Percentiles rank a stretch among this genome's conserved stretches.
phyloP scores from a whole-genome alignment of 1,140 invertebrate species.

The Periplaneta americana region DNA sequence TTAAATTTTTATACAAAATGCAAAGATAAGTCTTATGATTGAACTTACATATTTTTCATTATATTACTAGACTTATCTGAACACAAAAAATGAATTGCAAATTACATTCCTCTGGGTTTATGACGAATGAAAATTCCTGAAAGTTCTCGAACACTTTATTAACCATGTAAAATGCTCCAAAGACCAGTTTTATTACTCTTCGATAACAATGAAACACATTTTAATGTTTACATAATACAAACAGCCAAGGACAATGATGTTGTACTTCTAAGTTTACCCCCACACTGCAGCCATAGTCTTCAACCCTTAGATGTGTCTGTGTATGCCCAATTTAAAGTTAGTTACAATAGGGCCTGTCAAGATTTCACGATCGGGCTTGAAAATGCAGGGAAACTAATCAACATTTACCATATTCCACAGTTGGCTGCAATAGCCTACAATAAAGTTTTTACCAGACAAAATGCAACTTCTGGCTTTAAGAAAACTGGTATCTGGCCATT shows the following conservation, averaged over 20 bases:
- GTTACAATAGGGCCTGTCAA: slow-evolving; percentile 39
- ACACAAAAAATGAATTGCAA: no score
- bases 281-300: slow-evolving; percentile 33
- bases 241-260: slow-evolving; percentile 28
- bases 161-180: not conserved
- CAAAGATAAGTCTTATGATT: no score
- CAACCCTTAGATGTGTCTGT: slow-evolving; percentile 37
- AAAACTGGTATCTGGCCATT: slow-evolving; percentile 28
- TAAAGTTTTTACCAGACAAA: slow-evolving; percentile 28
- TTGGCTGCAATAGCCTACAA: slow-evolving; percentile 24
- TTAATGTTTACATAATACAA: not conserved
- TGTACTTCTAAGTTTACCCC: slow-evolving; percentile 30
- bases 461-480: slow-evolving; percentile 30
- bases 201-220: not conserved
- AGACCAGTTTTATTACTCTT: not conserved
- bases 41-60: no score
- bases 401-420: slow-evolving; percentile 31
- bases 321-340: slow-evolving; percentile 32
- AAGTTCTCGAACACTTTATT: not conserved
- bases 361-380: slow-evolving; percentile 25
- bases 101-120: no score
- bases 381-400: slow-evolving; percentile 28
- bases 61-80: no score
- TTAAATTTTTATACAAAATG: no score
- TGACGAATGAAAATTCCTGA: no score